Conservation (phyloP, 2,888 invertebrate genomes). For the Dynastes hyllus region DNA sequence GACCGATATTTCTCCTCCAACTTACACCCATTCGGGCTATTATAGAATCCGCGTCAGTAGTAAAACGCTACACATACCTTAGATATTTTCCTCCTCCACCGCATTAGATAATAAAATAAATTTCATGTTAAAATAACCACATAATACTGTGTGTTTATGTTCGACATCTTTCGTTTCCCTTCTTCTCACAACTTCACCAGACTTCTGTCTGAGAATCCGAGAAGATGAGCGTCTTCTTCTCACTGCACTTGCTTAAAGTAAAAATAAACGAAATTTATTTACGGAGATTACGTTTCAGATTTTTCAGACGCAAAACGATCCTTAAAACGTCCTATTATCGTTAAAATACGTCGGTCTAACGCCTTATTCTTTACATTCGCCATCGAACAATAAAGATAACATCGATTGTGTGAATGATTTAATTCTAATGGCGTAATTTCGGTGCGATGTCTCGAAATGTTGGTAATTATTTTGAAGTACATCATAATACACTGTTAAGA, state of each 20-base stretch:
- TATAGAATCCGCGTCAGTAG: conserved; percentile 46
- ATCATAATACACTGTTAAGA: conserved; percentile 25
- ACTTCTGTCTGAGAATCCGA: conserved; percentile 48
- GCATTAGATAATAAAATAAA: conserved; percentile 46
- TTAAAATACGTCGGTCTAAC: conserved; percentile 36
- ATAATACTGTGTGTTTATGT: conserved; percentile 46
- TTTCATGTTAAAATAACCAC: conserved; percentile 46
- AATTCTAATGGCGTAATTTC: conserved; percentile 36
- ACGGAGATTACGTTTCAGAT: conserved; percentile 44
- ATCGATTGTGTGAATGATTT: conserved; percentile 36
- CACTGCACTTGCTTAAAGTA: conserved; percentile 39
- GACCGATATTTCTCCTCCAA: conserved; percentile 33
- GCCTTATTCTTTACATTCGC: conserved; percentile 28
- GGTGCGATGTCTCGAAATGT: conserved; percentile 5
- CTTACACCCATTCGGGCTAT: conserved; percentile 19
- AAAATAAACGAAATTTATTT: conserved; percentile 47
- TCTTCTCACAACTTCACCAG: conserved; percentile 1
- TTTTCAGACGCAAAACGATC: conserved; percentile 42
- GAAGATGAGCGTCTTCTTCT: conserved; percentile 41
- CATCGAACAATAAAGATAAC: conserved; percentile 36
- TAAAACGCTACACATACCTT: conserved; percentile 49
- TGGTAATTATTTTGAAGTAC: conserved; percentile 34
- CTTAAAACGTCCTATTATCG: conserved; percentile 45
- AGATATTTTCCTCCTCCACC: conserved; percentile 41
- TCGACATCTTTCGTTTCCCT: conserved; percentile 44